These are phyloP conservation scores for Dilophus febrilis DNA, from an alignment of 2,888 invertebrate genomes.

Conservation along the genomic window DNA sequence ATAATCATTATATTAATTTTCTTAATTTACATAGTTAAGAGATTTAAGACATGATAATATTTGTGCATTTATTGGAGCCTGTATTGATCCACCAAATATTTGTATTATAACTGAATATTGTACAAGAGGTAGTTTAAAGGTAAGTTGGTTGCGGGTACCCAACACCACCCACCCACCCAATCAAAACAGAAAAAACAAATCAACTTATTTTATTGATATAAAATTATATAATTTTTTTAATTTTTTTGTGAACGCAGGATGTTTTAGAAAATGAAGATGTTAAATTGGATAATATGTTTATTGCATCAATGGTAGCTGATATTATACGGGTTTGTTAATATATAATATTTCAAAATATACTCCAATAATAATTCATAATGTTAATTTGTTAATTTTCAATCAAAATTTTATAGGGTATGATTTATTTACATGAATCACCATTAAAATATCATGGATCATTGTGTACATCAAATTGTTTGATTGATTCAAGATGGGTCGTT, in stretches of 20 bases:
- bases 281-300: conserved; percentile 90
- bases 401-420: conserved; percentile 56
- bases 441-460: conserved; percentile 75
- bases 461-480: conserved; percentile 79
- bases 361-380: not conserved
- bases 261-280: conserved; percentile 90
- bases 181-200: too few relatives aligned
- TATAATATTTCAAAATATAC: conserved; percentile 1
- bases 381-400: conserved; percentile 1
- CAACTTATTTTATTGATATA: not conserved
- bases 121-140: conserved; percentile 78
- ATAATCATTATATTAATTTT: not conserved
- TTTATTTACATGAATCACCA: conserved; percentile 76
- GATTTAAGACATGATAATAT: conserved; percentile 83
- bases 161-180: too few relatives aligned
- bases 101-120: conserved; percentile 82
- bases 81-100: conserved; percentile 78
- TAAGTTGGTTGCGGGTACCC: conserved; percentile 31
- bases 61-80: conserved; percentile 82
- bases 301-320: conserved; percentile 86
- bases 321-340: conserved; percentile 67
- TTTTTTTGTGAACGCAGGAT: conserved; percentile 45
- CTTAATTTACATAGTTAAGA: conserved; percentile 46
- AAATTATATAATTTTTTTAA: not conserved
- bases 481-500: conserved; percentile 89